These are phyloP conservation scores for Macrocentrus cingulum DNA, from an alignment of 1,140 invertebrate genomes.

Conservation along the genomic window DNA sequence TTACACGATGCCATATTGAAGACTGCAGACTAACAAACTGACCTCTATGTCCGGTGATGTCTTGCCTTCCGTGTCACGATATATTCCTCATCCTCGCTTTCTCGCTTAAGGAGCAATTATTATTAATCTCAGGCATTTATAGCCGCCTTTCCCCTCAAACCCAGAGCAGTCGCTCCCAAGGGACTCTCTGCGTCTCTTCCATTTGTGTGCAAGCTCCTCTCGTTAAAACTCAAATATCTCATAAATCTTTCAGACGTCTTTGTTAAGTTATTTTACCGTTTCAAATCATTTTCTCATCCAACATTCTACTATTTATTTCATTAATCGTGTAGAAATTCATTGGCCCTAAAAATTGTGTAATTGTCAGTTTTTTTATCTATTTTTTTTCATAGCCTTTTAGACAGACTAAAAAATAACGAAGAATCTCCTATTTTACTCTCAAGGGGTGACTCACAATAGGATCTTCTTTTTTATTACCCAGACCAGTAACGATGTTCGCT, in stretches of 20 bases:
- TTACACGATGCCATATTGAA: background rate
- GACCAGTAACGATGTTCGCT: slow-evolving; percentile 30
- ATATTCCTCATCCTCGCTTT: slow-evolving; percentile 9
- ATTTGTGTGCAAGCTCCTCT: background rate
- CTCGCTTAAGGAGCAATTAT: slow-evolving; percentile 26
- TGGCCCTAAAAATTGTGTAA: too few relatives aligned
- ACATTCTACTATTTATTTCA: background rate
- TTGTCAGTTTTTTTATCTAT: too few relatives aligned
- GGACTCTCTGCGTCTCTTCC: background rate
- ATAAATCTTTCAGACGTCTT: slow-evolving; percentile 3
- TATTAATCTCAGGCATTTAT: slow-evolving; percentile 26
- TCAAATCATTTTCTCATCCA: background rate
- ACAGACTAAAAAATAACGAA: background rate
- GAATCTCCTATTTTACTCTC: background rate
- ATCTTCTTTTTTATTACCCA: background rate
- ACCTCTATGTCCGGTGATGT: slow-evolving; percentile 3
- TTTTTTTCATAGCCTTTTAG: background rate
- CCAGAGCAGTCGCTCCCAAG: background rate
- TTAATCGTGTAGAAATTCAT: background rate
- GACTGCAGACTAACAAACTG: background rate
- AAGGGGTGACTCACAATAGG: slow-evolving; percentile 15
- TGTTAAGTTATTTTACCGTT: background rate
- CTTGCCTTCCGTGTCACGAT: slow-evolving; percentile 20
- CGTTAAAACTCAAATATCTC: slow-evolving; percentile 20
- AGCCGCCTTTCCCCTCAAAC: background rate